Percentiles rank a stretch among this genome's conserved stretches.
Evolutionary conservation across 2,113 vertebrate genomes (phyloP).

Genomic region (Herpailurus yagouaroundi): DNA sequence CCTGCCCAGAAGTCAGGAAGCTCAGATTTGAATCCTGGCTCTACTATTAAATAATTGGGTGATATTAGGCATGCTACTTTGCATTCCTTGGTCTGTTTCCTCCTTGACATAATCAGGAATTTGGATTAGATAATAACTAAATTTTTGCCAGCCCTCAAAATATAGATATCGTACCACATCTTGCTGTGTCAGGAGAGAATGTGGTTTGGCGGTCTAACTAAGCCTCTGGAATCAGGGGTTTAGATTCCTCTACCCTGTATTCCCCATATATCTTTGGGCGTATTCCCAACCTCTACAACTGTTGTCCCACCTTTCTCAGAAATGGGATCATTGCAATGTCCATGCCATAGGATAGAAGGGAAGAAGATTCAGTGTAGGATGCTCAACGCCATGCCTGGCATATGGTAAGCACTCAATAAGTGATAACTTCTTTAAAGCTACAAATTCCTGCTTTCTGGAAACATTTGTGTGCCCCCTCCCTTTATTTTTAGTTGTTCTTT

Average conservation of each 20-base stretch:
- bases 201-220: neutral
- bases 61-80: neutral
- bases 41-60: neutral
- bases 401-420: neutral
- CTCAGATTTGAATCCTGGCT: neutral
- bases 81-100: neutral
- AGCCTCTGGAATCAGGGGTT: neutral
- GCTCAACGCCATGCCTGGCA: neutral
- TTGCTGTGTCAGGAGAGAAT: neutral
- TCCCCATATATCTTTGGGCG: neutral
- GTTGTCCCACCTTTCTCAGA: neutral
- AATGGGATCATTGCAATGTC: neutral
- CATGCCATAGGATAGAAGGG: neutral
- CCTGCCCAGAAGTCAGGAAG: neutral
- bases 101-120: neutral
- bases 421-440: neutral
- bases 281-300: neutral
- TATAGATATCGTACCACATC: neutral
- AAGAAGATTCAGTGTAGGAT: neutral
- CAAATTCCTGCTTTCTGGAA: neutral
- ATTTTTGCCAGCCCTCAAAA: neutral
- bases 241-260: neutral
- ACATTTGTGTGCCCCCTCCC: neutral
- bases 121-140: neutral
- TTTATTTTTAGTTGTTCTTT: conserved; percentile 18